phyloP scores from a whole-genome alignment of 1,140 invertebrate species.

The Anastrepha ludens region DNA sequence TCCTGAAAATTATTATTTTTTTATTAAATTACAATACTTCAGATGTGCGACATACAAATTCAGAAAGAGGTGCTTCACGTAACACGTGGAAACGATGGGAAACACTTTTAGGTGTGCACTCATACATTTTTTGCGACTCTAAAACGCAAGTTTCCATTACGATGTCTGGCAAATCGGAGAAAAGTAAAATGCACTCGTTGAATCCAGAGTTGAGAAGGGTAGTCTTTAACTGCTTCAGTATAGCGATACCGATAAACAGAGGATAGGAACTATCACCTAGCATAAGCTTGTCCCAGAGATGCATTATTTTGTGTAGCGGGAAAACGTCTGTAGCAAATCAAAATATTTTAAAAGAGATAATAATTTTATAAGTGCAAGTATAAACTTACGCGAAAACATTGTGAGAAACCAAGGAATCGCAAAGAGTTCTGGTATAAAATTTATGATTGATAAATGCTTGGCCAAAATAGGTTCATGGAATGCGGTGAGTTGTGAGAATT shows the following conservation, averaged over 20 bases:
- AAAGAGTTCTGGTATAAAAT: conserved; percentile 98
- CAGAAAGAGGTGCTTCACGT: conserved; percentile 62
- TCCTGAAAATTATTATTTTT: conserved; percentile 76
- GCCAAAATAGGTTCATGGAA: conserved; percentile 96
- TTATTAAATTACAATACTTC: background rate
- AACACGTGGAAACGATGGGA: conserved; percentile 81
- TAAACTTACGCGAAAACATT: conserved; percentile 97
- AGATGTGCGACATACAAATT: conserved; percentile 74
- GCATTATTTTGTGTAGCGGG: conserved; percentile 97
- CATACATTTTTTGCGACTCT: conserved; percentile 91
- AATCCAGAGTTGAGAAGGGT: conserved; percentile 92
- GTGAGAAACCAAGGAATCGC: conserved; percentile 99
- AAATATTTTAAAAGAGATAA: conserved; percentile 24
- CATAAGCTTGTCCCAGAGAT: conserved; percentile 97
- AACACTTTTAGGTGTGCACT: conserved; percentile 90
- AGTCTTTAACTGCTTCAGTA: conserved; percentile 90
- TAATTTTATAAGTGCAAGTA: background rate
- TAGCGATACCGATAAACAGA: conserved; percentile 94
- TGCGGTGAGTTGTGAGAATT: conserved; percentile 96
- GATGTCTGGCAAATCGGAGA: conserved; percentile 98
- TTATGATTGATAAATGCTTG: conserved; percentile 93
- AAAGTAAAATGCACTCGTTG: conserved; percentile 97
- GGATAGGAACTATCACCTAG: conserved; percentile 96
- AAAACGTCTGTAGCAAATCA: conserved; percentile 86
- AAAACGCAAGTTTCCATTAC: conserved; percentile 95